These are phyloP conservation scores for Quadroppia sp. DNA, from an alignment of 2,888 invertebrate species.

Conservation along the genomic window DNA sequence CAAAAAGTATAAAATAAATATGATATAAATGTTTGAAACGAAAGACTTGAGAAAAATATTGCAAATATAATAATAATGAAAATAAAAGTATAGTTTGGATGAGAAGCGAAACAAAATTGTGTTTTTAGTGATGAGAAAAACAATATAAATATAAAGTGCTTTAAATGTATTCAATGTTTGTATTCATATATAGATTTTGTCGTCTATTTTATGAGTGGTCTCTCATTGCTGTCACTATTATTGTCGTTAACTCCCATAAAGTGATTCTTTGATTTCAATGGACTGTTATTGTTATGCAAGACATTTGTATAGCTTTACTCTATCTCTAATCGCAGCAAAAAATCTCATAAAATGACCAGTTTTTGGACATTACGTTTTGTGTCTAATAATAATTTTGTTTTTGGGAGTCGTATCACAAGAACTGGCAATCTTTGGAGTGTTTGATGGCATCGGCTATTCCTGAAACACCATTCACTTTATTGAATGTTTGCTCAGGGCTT, in stretches of 20 bases:
- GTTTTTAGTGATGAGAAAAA: background rate
- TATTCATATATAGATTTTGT: conserved; percentile 15
- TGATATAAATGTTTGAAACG: too few species aligned
- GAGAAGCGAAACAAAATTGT: too few species aligned
- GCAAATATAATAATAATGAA: too few species aligned
- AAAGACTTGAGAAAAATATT: too few species aligned
- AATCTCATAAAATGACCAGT: conserved; percentile 24
- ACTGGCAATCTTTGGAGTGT: background rate
- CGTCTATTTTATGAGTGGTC: conserved; percentile 24
- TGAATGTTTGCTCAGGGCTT: background rate
- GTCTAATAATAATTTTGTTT: conserved; percentile 30
- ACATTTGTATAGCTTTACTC: conserved; percentile 29
- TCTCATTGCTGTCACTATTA: background rate
- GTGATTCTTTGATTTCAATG: background rate
- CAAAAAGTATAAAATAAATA: too few species aligned
- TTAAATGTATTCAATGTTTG: conserved; percentile 28
- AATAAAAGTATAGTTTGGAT: too few species aligned
- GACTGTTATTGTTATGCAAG: conserved; percentile 9
- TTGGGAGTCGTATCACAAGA: background rate
- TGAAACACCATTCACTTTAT: background rate
- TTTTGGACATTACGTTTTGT: conserved; percentile 34
- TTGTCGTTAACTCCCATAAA: background rate
- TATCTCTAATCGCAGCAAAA: conserved; percentile 22
- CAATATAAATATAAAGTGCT: conserved; percentile 32
- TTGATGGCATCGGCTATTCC: background rate